Conservation (phyloP, 2,888 invertebrate genomes). For the Drosophila rubida region DNA sequence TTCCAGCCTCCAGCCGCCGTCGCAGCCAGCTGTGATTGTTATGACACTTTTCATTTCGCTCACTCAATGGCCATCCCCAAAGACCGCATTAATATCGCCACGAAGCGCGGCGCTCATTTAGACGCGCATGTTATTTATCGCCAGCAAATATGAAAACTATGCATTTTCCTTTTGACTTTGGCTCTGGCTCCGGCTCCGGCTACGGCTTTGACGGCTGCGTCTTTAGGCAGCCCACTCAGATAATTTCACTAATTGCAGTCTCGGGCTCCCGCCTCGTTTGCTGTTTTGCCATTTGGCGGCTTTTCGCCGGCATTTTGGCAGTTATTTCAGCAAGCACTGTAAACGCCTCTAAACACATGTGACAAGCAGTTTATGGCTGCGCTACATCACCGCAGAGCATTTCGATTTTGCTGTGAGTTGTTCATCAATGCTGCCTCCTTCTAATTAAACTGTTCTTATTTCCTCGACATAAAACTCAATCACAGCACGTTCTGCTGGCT, state of each 20-base stretch:
- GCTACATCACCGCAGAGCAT: not conserved
- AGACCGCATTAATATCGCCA: conserved; percentile 44
- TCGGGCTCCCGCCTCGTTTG: conserved; percentile 20
- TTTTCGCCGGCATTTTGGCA: conserved; percentile 16
- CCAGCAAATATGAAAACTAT: conserved; percentile 43
- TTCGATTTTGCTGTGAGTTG: no score
- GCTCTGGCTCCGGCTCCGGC: not conserved
- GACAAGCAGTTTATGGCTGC: conserved; percentile 1
- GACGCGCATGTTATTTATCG: conserved; percentile 16
- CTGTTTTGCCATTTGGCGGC: not conserved
- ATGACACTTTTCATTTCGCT: conserved; percentile 78
- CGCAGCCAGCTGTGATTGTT: conserved; percentile 65
- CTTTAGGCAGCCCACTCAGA: conserved; percentile 29
- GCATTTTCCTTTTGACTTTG: conserved; percentile 2
- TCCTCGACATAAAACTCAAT: no score
- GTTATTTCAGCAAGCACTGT: conserved; percentile 6
- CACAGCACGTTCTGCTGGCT: no score
- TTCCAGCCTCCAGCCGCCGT: not conserved
- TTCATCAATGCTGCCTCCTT: no score
- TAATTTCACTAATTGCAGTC: conserved; percentile 61
- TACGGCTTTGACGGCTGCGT: not conserved
- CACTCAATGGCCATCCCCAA: conserved; percentile 51
- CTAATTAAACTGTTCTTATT: no score
- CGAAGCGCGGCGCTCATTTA: conserved; percentile 14
- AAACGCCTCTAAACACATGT: conserved; percentile 1